Evolutionary conservation across 2,113 vertebrate species (phyloP), one percentile per base, ranked within the genome.

Genomic region (Notothenia coriiceps): DNA sequence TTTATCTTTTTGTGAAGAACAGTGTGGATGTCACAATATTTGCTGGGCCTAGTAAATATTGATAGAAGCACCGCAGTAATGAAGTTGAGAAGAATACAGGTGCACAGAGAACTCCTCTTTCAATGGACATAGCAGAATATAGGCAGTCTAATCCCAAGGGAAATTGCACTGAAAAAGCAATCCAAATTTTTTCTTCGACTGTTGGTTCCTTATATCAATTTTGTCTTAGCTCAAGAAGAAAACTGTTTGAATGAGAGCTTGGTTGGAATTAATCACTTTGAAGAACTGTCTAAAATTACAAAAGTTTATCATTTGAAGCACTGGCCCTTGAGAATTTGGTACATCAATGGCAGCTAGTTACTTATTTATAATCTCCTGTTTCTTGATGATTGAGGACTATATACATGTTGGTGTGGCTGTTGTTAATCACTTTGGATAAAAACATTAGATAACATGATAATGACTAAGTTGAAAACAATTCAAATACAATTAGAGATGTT

Each of bases 11-110:
- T 60, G 13, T 13, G 55, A 20, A n/a, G 51, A 84, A 63, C 55
- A 64, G 68, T 70, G 77, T 69, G 59, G 75, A 80, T 77, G 57
- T 83, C 74, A 70, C 49, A 59, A 77, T 80, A 55, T 87, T 87
- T 81, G 75, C 84, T 56, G 52, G 5, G 17, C 55, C 55, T 44
- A 40, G 86, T 83, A 83, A 89, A 89, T 83, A 87, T 90, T 86
- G 84, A 81, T 63, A 51, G 70, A 78, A 56, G 61, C 61, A 66
- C 2, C 12, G 2, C 62, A 35, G 66, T 65, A 77, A 86, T 87
- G 70, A 84, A 77, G 73, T 55, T 35, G 50, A 74, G 71, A 79
- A 79, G 3, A 88, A 69, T 79, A 33, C 78, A 88, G 86, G 82
- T 88, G 84, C 66, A 59, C 33, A 20, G 55, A 65, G 68, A 20